Conservation (phyloP, 2,113 vertebrate species). For the Upupa epops region DNA sequence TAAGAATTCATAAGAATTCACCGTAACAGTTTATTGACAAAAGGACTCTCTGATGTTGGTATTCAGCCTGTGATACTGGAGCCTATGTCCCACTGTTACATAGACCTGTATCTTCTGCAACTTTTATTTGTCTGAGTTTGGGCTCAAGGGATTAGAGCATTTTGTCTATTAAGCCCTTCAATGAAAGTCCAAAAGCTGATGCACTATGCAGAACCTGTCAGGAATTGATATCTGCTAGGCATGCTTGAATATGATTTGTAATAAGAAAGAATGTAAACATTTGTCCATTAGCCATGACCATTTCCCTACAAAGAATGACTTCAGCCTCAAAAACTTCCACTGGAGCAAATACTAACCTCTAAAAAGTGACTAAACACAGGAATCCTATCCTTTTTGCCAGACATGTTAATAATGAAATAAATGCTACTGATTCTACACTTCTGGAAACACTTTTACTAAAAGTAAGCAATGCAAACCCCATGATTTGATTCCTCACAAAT, state of each 20-base stretch:
- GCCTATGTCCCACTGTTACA: neutral
- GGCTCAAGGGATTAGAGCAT: neutral
- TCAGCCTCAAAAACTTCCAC: neutral
- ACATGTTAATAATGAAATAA: neutral
- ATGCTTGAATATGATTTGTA: neutral
- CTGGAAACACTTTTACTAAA: neutral
- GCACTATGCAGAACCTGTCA: neutral
- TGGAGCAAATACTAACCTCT: neutral
- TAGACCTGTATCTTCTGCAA: neutral
- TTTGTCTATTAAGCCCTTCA: neutral
- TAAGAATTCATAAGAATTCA: too few relatives aligned
- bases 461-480: neutral
- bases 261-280: neutral
- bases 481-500: neutral
- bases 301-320: neutral
- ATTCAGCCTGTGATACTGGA: neutral
- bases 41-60: neutral
- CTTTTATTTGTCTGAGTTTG: neutral
- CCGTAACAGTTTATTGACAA: too few relatives aligned
- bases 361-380: neutral
- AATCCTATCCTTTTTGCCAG: neutral
- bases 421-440: fast-evolving
- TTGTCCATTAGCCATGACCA: neutral
- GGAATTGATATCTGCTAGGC: neutral
- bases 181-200: fast-evolving